Evolutionary conservation across 2,113 vertebrate genomes (phyloP).

Genomic region (Petaurus breviceps): DNA sequence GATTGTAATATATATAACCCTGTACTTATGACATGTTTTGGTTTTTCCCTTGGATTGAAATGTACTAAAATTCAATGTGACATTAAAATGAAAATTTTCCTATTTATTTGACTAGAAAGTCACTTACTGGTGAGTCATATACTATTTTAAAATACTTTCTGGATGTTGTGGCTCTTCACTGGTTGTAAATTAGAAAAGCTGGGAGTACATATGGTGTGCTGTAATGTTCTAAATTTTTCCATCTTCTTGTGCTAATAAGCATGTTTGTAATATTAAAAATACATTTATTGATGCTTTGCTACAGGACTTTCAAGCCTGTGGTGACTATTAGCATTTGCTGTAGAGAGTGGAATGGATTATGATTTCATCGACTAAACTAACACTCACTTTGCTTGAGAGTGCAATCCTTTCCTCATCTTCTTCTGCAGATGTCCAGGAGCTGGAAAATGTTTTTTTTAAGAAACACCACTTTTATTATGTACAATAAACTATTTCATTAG

Average conservation of each 20-base stretch:
- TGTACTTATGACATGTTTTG: slow-evolving; percentile 93
- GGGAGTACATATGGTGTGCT: slow-evolving; percentile 61
- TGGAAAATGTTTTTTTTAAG: slow-evolving; percentile 66
- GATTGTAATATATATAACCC: slow-evolving; percentile 96
- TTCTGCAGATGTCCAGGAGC: slow-evolving; percentile 56
- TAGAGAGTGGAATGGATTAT: slow-evolving; percentile 65
- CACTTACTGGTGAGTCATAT: slow-evolving; percentile 74
- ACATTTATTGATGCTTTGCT: slow-evolving; percentile 54
- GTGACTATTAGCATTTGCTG: slow-evolving; percentile 65
- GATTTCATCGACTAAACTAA: slow-evolving; percentile 66
- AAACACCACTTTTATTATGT: slow-evolving; percentile 70
- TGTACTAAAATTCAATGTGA: slow-evolving; percentile 94
- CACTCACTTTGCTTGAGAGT: slow-evolving; percentile 59
- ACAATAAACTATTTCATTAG: slow-evolving; percentile 77
- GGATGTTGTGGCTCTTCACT: slow-evolving; percentile 68
- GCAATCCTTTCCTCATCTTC: slow-evolving; percentile 68
- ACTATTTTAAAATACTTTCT: slow-evolving; percentile 73
- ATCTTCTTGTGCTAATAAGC: slow-evolving; percentile 72
- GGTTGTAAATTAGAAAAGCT: slow-evolving; percentile 70
- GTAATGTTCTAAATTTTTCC: slow-evolving; percentile 50
- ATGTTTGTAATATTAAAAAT: slow-evolving; percentile 67
- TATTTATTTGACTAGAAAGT: slow-evolving; percentile 88
- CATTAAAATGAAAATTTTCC: slow-evolving; percentile 95
- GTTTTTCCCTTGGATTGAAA: slow-evolving; percentile 90
- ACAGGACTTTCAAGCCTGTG: slow-evolving; percentile 66